Evolutionary conservation across 2,797 vertebrate genomes (phyloP).

Genomic region (Schizothorax lantsangensis): DNA sequence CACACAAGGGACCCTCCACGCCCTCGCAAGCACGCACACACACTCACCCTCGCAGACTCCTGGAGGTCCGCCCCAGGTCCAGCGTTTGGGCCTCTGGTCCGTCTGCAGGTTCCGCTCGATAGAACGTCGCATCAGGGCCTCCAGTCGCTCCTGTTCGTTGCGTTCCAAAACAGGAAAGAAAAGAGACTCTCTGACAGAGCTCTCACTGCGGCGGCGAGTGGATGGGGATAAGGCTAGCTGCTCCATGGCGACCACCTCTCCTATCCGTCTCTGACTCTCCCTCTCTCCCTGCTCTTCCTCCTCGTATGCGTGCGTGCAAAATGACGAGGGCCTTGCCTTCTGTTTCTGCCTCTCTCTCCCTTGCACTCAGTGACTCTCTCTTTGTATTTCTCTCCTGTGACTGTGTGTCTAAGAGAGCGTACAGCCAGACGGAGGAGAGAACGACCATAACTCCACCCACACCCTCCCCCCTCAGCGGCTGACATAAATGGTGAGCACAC

Average conservation of each 20-base stretch:
- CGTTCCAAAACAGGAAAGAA: conserved; percentile 83
- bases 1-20: conserved; percentile 29
- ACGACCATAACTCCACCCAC: conserved; percentile 60
- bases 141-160: conserved; percentile 91
- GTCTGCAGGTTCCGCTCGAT: conserved; percentile 83
- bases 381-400: conserved; percentile 59
- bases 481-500: conserved; percentile 37
- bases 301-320: conserved; percentile 54
- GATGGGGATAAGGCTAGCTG: conserved; percentile 74
- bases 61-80: conserved; percentile 88
- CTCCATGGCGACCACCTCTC: conserved; percentile 80
- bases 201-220: conserved; percentile 79
- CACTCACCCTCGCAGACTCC: conserved; percentile 82
- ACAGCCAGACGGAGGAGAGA: conserved; percentile 62
- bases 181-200: conserved; percentile 81
- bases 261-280: conserved; percentile 56
- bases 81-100: conserved; percentile 93
- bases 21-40: conserved; percentile 67
- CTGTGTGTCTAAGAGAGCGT: conserved; percentile 66
- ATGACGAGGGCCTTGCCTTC: conserved; percentile 45
- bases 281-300: conserved; percentile 50
- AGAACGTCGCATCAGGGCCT: conserved; percentile 89
- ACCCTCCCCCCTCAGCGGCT: conserved; percentile 58
- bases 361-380: conserved; percentile 36
- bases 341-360: conserved; percentile 42